Base-by-base conservation (phyloP, 2,113 vertebrate species). In the Ornithorhynchus anatinus region DNA sequence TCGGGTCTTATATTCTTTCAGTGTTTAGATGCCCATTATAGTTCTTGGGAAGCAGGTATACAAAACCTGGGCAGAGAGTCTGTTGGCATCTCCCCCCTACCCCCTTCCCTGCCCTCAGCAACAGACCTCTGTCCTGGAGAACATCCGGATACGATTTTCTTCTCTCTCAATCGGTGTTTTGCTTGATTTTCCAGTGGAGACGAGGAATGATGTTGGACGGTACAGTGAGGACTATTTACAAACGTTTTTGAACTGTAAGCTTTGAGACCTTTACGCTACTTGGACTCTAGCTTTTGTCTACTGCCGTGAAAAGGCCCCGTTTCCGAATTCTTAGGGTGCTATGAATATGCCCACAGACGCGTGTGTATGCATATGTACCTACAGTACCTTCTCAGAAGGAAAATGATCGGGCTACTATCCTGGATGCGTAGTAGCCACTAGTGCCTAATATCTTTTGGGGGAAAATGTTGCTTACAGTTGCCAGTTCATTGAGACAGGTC, bases 371-470 rank as follows among this genome's bases (percentile, higher is more conserved):
- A 6, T 5, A 15, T 29, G 52, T 60, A 77, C 69, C 56, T 2
- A 43, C 29, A 42, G 47, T 80, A 90, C 88, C 86, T 85, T 82
- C 84, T 31, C 74, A 80, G 79, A 85, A 88, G 85, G 89, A 75
- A 81, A 90, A 75, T 63, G 86, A 79, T 44, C 35, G 75, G 88
- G 88, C 90, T 93, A 88, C 87, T 84, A 83, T 89, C 66, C 70
- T 84, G 79, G 61, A 61, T 73, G 78, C 82, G 82, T 91, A 87
- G 87, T 93, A 93, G 90, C 91, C 91, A 91, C 90, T 80, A n/a
- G 90, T 93, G 89, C 91, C 91, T 94, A 90, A 89, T 91, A 77
- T 80, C 88, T 85, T 85, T 76, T 54, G 50, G 35, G 86, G 90
- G 81, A 81, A 76, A 82, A 88, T 88, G 79, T 82, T 85, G 84